A percentile compares a stretch with the other conserved stretches of the same genome.
Conservation (phyloP, 1,140 invertebrate genomes). For the Holcopasites calliopsidis region DNA sequence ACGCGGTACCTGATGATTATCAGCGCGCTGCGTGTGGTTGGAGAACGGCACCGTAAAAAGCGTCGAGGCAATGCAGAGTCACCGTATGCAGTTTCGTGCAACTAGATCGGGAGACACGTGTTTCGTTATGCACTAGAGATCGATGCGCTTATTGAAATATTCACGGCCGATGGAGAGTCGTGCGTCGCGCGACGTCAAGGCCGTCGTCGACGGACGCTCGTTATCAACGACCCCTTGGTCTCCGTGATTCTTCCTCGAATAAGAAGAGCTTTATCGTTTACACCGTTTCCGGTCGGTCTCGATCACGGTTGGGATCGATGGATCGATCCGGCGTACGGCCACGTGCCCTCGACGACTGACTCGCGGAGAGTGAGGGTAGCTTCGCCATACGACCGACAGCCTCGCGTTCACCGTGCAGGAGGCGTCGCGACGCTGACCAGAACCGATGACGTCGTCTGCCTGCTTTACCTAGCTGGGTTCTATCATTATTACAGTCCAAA, state of each 20-base stretch:
- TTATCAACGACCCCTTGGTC: slow-evolving; percentile 11
- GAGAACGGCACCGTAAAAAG: too few species aligned
- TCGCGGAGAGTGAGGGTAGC: background rate
- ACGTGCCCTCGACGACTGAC: slow-evolving; percentile 3
- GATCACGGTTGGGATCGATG: background rate
- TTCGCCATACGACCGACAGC: slow-evolving; percentile 27
- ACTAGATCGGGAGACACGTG: too few species aligned
- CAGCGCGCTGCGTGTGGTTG: too few species aligned
- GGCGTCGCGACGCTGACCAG: slow-evolving; percentile 36
- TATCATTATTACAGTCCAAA: background rate
- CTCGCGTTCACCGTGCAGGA: slow-evolving; percentile 24
- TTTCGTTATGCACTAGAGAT: too few species aligned
- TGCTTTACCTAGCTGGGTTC: background rate
- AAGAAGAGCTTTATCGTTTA: too few species aligned
- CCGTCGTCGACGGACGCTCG: background rate
- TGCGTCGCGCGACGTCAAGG: too few species aligned
- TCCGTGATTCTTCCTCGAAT: background rate
- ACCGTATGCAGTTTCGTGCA: too few species aligned
- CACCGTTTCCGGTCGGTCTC: background rate
- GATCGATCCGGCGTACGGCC: slow-evolving; percentile 2
- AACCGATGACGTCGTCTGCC: background rate
- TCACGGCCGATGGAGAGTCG: background rate
- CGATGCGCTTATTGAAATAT: too few species aligned
- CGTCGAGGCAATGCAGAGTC: too few species aligned
- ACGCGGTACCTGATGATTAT: too few species aligned